These are phyloP conservation scores for Caenorhabditis plicata DNA, from an alignment of 2,888 invertebrate species.

Conservation along the genomic window DNA sequence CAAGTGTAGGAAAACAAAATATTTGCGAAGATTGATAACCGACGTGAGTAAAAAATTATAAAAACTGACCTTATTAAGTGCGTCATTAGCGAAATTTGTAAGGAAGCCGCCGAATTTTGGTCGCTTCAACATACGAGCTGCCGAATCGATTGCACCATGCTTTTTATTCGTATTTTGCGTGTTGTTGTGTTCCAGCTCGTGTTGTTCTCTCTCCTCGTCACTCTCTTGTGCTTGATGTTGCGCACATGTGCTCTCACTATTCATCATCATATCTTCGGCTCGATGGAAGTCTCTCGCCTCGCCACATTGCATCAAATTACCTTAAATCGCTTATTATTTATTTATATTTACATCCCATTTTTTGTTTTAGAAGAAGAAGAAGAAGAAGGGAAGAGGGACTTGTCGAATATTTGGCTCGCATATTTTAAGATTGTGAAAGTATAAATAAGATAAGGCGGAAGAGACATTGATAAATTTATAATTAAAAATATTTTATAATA, in stretches of 20 bases:
- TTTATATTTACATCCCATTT: too few relatives aligned
- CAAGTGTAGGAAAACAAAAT: too few relatives aligned
- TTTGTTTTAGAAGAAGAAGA: conserved; percentile 9
- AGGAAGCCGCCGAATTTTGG: conserved; percentile 55
- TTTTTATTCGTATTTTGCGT: not conserved
- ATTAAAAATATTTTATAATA: too few relatives aligned
- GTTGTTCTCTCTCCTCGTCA: not conserved
- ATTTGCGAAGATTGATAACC: too few relatives aligned
- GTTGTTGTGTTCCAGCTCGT: not conserved
- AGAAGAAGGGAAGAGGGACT: not conserved
- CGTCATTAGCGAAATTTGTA: conserved; percentile 58
- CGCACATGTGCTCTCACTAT: not conserved
- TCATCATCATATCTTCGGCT: too few relatives aligned
- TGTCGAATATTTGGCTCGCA: too few relatives aligned
- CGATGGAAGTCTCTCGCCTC: conserved; percentile 31
- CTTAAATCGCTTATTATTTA: too few relatives aligned
- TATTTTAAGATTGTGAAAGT: too few relatives aligned
- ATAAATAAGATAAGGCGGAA: too few relatives aligned
- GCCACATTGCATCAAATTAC: too few relatives aligned
- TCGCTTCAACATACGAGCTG: conserved; percentile 35
- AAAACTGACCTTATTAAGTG: conserved; percentile 48
- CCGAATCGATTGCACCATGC: conserved; percentile 3
- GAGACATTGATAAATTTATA: too few relatives aligned
- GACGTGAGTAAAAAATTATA: too few relatives aligned
- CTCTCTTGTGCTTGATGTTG: not conserved